Conservation (phyloP, 2,113 vertebrate genomes). For the Pleuronectes platessa region DNA sequence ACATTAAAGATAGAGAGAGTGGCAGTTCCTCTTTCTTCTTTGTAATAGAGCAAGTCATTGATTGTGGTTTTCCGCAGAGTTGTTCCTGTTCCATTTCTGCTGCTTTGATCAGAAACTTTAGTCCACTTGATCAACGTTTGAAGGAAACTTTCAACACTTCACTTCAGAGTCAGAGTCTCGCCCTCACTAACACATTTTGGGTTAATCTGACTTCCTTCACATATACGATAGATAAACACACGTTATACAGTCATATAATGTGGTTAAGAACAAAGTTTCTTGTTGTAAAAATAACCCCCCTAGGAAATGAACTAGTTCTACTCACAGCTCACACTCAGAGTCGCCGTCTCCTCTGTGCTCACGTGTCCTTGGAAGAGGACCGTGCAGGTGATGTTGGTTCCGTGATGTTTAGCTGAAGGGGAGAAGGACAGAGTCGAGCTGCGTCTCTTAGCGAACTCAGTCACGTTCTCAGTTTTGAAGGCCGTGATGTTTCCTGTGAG, state of each 20-base stretch:
- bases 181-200: constrained; percentile 36
- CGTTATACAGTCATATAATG: not conserved
- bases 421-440: constrained; percentile 52
- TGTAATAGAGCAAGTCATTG: too few relatives aligned
- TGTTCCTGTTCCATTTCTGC: too few relatives aligned
- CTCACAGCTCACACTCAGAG: too few relatives aligned
- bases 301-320: not conserved
- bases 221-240: constrained; percentile 17
- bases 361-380: constrained; percentile 33
- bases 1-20: too few relatives aligned
- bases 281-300: too few relatives aligned
- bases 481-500: not conserved
- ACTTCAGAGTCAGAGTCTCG: constrained; percentile 48
- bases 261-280: not conserved
- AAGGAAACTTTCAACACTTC: too few relatives aligned
- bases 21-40: too few relatives aligned
- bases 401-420: constrained; percentile 45
- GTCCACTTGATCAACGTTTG: too few relatives aligned
- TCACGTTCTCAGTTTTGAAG: not conserved
- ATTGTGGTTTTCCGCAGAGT: too few relatives aligned
- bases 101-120: too few relatives aligned
- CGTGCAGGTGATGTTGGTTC: constrained; percentile 41
- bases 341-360: too few relatives aligned
- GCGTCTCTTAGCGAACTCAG: not conserved
- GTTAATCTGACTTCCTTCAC: constrained; percentile 2